phyloP scores from a whole-genome alignment of 2,113 vertebrate genomes.

The Grus americana region DNA sequence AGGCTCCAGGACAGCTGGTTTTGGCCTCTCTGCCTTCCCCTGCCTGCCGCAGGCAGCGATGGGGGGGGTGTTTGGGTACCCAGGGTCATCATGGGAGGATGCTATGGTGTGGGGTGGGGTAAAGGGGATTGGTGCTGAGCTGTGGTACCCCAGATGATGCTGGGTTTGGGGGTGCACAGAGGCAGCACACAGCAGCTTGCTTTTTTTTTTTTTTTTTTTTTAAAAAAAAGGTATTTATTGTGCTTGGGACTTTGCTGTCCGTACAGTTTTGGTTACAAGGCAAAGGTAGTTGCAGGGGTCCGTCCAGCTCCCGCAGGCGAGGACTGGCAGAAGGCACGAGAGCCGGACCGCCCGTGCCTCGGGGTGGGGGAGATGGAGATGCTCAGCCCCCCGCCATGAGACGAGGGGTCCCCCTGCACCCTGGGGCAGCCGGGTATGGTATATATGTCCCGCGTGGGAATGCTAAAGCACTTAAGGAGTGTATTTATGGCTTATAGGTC shows the following conservation, averaged over 20 bases:
- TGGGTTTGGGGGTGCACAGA: not conserved
- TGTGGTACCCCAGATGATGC: not conserved
- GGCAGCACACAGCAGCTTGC: not conserved
- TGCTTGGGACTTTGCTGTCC: not conserved
- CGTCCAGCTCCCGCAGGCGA: not conserved
- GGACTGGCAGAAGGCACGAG: not conserved
- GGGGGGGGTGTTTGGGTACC: not conserved
- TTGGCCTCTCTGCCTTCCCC: not conserved
- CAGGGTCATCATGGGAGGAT: fast-evolving
- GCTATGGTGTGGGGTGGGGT: fast-evolving
- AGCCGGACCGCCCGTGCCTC: fast-evolving
- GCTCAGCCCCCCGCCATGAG: not conserved
- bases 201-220: not conserved
- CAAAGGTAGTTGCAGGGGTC: not conserved
- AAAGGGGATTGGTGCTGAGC: not conserved
- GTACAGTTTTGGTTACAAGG: not conserved
- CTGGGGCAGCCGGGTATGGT: fast-evolving
- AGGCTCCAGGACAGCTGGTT: not conserved
- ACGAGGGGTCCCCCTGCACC: not conserved
- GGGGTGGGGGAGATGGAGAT: fast-evolving
- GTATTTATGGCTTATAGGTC: not conserved
- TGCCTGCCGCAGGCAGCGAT: not conserved
- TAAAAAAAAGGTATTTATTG: not conserved
- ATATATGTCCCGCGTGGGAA: not conserved
- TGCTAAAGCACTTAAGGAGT: not conserved